Evolutionary conservation across 2,888 invertebrate species (phyloP), one percentile per base, ranked within the genome.

Genomic region (Glaucopsyche alexis): DNA sequence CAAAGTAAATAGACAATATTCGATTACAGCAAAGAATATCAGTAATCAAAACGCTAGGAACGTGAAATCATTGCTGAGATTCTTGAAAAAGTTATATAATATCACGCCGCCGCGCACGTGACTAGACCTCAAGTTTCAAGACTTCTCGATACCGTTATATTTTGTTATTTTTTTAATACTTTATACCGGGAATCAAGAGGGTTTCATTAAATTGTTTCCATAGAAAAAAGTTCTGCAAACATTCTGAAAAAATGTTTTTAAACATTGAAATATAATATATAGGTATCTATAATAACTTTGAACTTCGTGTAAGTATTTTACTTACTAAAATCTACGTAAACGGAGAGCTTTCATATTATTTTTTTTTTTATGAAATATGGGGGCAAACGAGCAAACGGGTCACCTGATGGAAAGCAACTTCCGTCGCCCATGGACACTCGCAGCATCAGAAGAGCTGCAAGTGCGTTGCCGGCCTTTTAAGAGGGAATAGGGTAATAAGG

Each of bases 91-190:
- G 71, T 76, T 76, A 74, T 74, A 74, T 76, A 76, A 76, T 76
- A 75, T 49, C 71, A 74, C 76, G 74, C 75, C 74, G 76, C n/a
- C n/a, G n/a, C n/a, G n/a, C 77, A 76, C 78, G 78, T 76, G 77
- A 76, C 76, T 75, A 73, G 76, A 74, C 75, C 77, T 75, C 73
- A 72, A 60, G 60, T 60, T 29, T 60, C 60, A 60, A 67, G 69
- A 38, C 72, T 77, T 78, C 75, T 77, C 74, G 81, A 80, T 84
- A 80, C 80, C 83, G 81, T 84, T 80, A 82, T 82, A 82, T 78
- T 82, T 84, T 80, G 79, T 79, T 80, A 84, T 83, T 84, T 82
- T 77, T 79, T 78, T 78, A 80, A 81, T 60, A 60, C 60, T 60
- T 60, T 38, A 29, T 55, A 55, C 19, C 19, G 19, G n/a, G n/a